Evolutionary conservation across 2,888 invertebrate genomes (phyloP).

Genomic region (Panopea generosa): DNA sequence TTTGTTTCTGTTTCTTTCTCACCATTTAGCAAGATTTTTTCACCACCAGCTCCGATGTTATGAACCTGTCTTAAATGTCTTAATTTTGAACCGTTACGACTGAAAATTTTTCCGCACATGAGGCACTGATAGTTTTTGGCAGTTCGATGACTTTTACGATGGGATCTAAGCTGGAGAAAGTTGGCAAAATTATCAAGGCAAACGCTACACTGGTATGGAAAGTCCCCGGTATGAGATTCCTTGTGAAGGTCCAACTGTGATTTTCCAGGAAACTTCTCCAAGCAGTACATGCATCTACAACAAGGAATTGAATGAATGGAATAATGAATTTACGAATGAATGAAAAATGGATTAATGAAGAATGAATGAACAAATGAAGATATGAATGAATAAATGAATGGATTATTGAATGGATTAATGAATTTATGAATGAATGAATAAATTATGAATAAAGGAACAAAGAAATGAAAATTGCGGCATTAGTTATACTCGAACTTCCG

Average conservation of each 20-base stretch:
- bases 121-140: background rate
- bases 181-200: background rate
- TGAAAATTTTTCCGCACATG: background rate
- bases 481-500: too few relatives aligned
- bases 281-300: background rate
- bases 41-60: too few relatives aligned
- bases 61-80: background rate
- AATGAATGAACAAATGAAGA: too few relatives aligned
- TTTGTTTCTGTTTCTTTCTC: background rate
- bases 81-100: background rate
- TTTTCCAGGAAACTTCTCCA: conserved; percentile 1
- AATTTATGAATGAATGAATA: too few relatives aligned
- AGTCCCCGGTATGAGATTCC: background rate
- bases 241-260: background rate
- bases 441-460: too few relatives aligned
- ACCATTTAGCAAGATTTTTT: background rate
- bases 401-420: too few relatives aligned
- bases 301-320: background rate
- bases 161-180: background rate
- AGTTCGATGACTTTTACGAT: background rate
- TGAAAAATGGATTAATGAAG: too few relatives aligned
- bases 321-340: too few relatives aligned
- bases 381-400: too few relatives aligned
- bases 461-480: too few relatives aligned
- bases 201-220: background rate